A percentile compares a stretch with the other conserved stretches of the same genome.
phyloP scores from a whole-genome alignment of 2,888 invertebrate genomes.

The Gandaritis pyraliata region DNA sequence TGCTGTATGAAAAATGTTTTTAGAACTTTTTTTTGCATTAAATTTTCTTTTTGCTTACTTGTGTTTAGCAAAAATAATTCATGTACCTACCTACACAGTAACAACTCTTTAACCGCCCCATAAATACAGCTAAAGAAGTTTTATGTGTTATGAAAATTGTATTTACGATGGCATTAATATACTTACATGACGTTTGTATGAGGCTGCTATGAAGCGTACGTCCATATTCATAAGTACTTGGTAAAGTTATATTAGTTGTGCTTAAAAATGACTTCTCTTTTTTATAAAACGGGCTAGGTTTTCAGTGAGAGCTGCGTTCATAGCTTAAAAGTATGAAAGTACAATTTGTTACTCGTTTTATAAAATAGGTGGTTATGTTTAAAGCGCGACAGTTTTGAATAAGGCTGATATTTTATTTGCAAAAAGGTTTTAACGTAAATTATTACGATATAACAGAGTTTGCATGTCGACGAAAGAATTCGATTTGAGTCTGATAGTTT shows the following conservation, averaged over 20 bases:
- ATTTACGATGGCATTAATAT: conserved; percentile 30
- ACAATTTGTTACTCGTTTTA: too few species aligned
- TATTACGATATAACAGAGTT: conserved; percentile 16
- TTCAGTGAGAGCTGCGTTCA: too few species aligned
- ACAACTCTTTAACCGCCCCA: conserved; percentile 14
- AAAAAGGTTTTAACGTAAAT: conserved; percentile 19
- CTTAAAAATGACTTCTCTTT: too few species aligned
- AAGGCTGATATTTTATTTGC: conserved; percentile 19
- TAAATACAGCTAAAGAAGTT: conserved; percentile 30
- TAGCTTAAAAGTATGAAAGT: too few species aligned
- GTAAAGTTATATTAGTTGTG: neutral
- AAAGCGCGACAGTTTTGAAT: neutral
- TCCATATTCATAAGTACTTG: neutral
- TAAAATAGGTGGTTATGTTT: too few species aligned
- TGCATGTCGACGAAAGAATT: conserved; percentile 15
- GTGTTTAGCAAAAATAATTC: conserved; percentile 5
- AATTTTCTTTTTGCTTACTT: neutral
- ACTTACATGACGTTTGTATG: conserved; percentile 34
- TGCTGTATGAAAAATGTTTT: too few species aligned
- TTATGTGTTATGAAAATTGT: conserved; percentile 35
- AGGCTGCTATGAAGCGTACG: conserved; percentile 23
- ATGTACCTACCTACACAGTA: conserved; percentile 8
- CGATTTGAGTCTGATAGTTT: conserved; percentile 5
- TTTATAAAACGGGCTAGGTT: too few species aligned
- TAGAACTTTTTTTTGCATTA: neutral